Percentiles rank a stretch among this genome's conserved stretches.
Evolutionary conservation across 2,888 invertebrate genomes (phyloP).

Genomic region (Ichneumoninae sp.): DNA sequence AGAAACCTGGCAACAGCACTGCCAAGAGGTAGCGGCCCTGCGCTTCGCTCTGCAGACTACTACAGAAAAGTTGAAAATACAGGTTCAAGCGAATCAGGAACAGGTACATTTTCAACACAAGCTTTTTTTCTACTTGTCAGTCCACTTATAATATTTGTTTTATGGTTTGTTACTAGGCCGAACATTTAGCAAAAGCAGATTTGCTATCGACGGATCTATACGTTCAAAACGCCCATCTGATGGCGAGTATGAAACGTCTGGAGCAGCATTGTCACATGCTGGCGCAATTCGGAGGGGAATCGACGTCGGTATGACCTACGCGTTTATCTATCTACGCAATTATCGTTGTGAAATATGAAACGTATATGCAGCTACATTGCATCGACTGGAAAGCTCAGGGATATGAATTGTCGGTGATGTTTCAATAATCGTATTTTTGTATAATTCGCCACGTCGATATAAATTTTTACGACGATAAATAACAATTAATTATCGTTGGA

Average conservation of each 20-base stretch:
- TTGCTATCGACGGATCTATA: constrained; percentile 92
- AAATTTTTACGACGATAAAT: constrained; percentile 8
- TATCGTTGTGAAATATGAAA: constrained; percentile 42
- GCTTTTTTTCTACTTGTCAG: constrained; percentile 36
- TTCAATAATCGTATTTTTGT: constrained; percentile 60
- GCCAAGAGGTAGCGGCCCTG: constrained; percentile 86
- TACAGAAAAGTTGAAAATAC: constrained; percentile 86
- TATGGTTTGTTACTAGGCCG: constrained; percentile 84
- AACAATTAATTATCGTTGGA: constrained; percentile 36
- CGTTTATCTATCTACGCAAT: constrained; percentile 51
- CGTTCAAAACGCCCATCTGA: constrained; percentile 93
- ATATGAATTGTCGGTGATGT: constrained; percentile 57
- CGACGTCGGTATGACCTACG: constrained; percentile 82
- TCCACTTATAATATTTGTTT: constrained; percentile 5
- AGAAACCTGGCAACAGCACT: constrained; percentile 87
- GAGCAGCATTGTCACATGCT: constrained; percentile 86
- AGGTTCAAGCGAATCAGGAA: constrained; percentile 85
- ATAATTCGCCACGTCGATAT: constrained; percentile 47
- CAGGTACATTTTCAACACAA: constrained; percentile 79
- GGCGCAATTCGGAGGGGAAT: constrained; percentile 83
- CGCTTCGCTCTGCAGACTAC: constrained; percentile 85
- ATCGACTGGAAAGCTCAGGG: constrained; percentile 58
- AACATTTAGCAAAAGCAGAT: constrained; percentile 90
- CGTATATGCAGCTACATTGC: constrained; percentile 14
- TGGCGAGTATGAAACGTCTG: constrained; percentile 87